Evolutionary conservation across 2,113 vertebrate species (phyloP).

Genomic region (Clarias gariepinus): DNA sequence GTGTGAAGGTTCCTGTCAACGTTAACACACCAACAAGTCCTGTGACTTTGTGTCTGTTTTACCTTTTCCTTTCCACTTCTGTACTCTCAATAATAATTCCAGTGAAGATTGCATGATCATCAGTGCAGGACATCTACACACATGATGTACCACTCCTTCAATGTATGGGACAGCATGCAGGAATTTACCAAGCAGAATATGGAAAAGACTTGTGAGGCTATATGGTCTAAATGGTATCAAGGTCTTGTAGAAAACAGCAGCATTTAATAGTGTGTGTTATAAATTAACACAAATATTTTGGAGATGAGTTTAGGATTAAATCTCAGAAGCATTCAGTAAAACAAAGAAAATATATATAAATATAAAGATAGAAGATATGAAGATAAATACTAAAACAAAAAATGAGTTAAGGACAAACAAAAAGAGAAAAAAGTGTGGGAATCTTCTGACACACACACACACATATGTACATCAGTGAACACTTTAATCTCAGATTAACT

Average conservation of each 20-base stretch:
- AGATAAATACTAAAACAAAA: not conserved
- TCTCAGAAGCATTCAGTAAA: not conserved
- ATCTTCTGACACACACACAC: not conserved
- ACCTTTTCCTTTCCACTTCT: not conserved
- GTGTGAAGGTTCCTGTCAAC: conserved; percentile 4
- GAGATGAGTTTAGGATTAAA: not conserved
- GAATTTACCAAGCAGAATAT: not conserved
- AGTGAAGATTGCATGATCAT: not conserved
- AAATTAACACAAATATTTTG: not conserved
- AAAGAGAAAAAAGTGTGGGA: not conserved
- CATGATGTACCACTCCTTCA: not conserved
- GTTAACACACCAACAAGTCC: conserved; percentile 7
- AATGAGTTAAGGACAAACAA: not conserved
- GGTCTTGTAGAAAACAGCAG: not conserved
- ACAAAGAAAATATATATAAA: not conserved
- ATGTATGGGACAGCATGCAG: not conserved
- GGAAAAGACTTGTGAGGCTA: not conserved
- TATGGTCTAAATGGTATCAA: not conserved
- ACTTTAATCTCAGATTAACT: conserved; percentile 19
- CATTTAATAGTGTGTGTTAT: not conserved
- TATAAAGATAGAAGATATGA: no score
- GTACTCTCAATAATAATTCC: not conserved
- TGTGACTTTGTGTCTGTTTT: not conserved
- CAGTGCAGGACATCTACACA: not conserved
- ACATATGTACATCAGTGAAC: not conserved